Base-by-base conservation (phyloP, 2,113 vertebrate species). In the Seriola rivoliana region DNA sequence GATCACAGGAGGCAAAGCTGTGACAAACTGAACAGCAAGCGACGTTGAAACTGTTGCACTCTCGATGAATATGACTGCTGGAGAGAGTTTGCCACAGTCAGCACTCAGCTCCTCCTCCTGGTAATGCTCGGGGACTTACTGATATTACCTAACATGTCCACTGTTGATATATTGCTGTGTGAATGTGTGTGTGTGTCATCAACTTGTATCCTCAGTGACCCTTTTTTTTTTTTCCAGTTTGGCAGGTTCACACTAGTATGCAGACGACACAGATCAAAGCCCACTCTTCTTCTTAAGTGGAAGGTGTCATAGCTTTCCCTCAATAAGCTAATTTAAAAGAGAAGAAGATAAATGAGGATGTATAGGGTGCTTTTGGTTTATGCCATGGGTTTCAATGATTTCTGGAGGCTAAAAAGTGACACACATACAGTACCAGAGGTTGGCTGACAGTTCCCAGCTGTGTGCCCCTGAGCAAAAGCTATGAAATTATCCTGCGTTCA, bases 61-160 rank as follows among this genome's bases (percentile, higher is more conserved):
- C 19, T 0, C 48, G 46, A 29, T 21, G 1, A 10, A 7, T n/a
- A 10, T 6, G 5, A 50, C 19, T 54, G 10, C 21, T 60, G 36
- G 7, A 44, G 7, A 44, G 9, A 59, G 29, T 29, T 64, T 36
- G 32, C 40, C 14, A 19, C 59, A 50, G 17, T 58, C 59, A 59
- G 2, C 3, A 54, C 19, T 8, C n/a, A 65, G 74, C 88, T 82
- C 85, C 90, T 78, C 77, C 74, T 81, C 40, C 21, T 14, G 16
- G 23, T 16, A 59, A n/a, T 21, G 36, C 83, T 59, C 58, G 21
- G 0, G 5, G 3, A 8, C 9, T 38, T 48, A 10, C 0, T 1
- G 36, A 63, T 67, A 50, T 34, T 34, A 36, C 19, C 14, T 21
- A 12, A 58, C 46, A 12, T 69, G 10, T 10, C 67, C 32, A 29